Conservation (phyloP, 2,888 invertebrate genomes). For the Cloeon dipterum region DNA sequence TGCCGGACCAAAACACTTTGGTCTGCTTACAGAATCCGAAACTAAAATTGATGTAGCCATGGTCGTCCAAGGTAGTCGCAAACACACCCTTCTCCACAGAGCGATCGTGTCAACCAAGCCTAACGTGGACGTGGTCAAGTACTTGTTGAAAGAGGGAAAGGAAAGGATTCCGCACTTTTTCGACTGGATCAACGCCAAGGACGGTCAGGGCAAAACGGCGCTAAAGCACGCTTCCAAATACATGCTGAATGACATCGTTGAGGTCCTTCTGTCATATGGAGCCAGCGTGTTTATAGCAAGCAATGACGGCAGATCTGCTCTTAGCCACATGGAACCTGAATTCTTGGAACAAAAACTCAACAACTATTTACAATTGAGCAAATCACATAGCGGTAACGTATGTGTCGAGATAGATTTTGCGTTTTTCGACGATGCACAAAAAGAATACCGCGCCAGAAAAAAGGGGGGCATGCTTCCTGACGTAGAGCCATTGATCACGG, state of each 20-base stretch:
- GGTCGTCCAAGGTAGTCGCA: no score
- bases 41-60: no score
- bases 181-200: constrained; percentile 34
- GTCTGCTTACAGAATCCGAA: no score
- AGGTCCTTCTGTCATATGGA: constrained; percentile 36
- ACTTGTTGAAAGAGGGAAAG: no score
- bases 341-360: constrained; percentile 49
- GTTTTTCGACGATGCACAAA: no score
- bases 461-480: no score
- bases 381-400: no score
- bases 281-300: constrained; percentile 46
- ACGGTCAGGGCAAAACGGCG: constrained; percentile 39
- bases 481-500: constrained; percentile 47
- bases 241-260: background rate
- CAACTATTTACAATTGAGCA: constrained; percentile 41
- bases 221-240: constrained; percentile 25
- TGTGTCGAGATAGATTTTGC: no score
- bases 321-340: constrained; percentile 42
- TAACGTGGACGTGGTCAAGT: background rate
- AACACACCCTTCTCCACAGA: background rate
- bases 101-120: no score
- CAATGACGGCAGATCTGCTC: constrained; percentile 37
- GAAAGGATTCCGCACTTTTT: no score
- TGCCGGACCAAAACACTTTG: no score
- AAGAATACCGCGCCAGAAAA: constrained; percentile 16